Evolutionary conservation across 2,113 vertebrate genomes (phyloP).

Genomic region (Solenodon paradoxus): DNA sequence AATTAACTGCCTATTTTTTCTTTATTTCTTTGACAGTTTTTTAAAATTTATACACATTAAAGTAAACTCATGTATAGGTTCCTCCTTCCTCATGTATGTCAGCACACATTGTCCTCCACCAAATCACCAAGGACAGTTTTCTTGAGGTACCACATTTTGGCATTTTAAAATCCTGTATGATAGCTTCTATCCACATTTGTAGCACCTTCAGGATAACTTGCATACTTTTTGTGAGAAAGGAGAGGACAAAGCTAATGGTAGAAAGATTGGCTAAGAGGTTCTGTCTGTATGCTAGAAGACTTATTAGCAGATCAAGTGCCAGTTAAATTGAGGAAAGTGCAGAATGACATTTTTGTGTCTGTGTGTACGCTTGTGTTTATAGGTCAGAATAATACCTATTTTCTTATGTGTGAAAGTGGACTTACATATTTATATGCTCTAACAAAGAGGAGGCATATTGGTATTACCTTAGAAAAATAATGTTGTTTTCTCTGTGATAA

Average conservation of each 20-base stretch:
- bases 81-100: no score
- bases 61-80: no score
- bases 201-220: not conserved
- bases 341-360: not conserved
- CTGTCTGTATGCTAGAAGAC: not conserved
- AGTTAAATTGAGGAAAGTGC: slow-evolving; percentile 9
- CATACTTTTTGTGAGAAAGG: not conserved
- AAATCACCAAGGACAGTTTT: no score
- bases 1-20: not conserved
- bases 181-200: not conserved
- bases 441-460: not conserved
- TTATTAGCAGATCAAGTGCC: not conserved
- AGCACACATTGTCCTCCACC: no score
- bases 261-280: not conserved
- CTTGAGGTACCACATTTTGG: slow-evolving; percentile 4
- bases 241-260: not conserved
- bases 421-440: slow-evolving; percentile 2
- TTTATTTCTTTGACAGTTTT: not conserved
- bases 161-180: not conserved
- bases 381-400: not conserved
- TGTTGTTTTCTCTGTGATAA: slow-evolving; percentile 24
- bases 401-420: slow-evolving; percentile 1
- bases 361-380: not conserved
- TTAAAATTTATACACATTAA: no score
- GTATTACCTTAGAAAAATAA: slow-evolving; percentile 2